Conservation (phyloP, 2,797 vertebrate species). For the Acipenser oxyrinchus region DNA sequence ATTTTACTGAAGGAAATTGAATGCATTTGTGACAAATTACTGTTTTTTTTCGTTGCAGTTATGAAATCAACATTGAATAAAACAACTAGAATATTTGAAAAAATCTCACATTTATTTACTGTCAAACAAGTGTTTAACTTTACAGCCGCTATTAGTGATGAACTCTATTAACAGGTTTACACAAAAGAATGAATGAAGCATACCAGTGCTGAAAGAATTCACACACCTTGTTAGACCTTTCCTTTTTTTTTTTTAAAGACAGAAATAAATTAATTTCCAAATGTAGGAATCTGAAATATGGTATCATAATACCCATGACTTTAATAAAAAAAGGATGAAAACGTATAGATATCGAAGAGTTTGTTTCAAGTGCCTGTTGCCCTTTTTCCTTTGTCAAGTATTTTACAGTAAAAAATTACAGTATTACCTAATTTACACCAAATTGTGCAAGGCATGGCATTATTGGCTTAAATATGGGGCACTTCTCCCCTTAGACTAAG, state of each 20-base stretch:
- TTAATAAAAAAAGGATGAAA: constrained; percentile 64
- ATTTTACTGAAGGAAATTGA: too few species aligned
- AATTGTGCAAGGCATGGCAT: constrained; percentile 75
- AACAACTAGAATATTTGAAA: constrained; percentile 70
- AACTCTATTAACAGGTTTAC: constrained; percentile 93
- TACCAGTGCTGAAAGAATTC: constrained; percentile 85
- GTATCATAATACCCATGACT: too few species aligned
- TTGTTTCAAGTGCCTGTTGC: constrained; percentile 62
- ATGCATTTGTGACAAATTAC: too few species aligned
- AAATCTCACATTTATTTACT: constrained; percentile 99
- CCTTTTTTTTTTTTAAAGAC: constrained; percentile 40
- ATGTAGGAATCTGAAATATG: constrained; percentile 81
- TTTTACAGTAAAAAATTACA: constrained; percentile 62
- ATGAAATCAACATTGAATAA: constrained; percentile 44
- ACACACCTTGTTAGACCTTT: constrained; percentile 73
- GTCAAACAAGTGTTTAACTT: constrained; percentile 99
- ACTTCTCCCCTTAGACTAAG: constrained; percentile 54
- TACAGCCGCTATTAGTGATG: constrained; percentile 98
- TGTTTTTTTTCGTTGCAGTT: too few species aligned
- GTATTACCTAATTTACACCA: constrained; percentile 63
- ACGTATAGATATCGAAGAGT: constrained; percentile 66
- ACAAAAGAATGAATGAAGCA: constrained; percentile 82
- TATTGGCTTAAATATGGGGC: constrained; percentile 57
- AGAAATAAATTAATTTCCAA: constrained; percentile 94
- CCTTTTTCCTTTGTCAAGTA: constrained; percentile 49